A percentile compares a stretch with the other conserved stretches of the same genome.
phyloP scores from a whole-genome alignment of 2,888 invertebrate species.

The Nasonia oneida region DNA sequence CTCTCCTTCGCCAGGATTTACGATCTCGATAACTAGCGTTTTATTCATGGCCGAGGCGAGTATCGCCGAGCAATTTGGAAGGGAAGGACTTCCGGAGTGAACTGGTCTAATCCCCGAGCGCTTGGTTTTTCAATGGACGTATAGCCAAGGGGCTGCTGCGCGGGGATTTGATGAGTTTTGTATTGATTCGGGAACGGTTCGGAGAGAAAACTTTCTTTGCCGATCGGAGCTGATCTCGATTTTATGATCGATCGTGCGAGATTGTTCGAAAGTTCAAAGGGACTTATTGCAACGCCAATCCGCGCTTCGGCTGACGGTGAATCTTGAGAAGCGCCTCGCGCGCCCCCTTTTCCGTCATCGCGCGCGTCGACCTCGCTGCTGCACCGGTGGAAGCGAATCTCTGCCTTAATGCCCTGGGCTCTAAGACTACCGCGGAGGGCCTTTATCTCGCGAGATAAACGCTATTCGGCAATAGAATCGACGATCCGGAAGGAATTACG shows the following conservation, averaged over 20 bases:
- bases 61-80: conserved; percentile 54
- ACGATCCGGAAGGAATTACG: conserved; percentile 58
- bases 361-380: background rate
- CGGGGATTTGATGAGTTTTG: background rate
- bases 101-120: background rate
- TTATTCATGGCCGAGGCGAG: conserved; percentile 68
- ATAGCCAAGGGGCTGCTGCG: background rate
- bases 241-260: background rate
- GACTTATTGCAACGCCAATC: background rate
- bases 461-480: conserved; percentile 46
- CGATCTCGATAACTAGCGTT: conserved; percentile 70
- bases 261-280: background rate
- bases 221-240: background rate
- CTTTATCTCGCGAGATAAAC: conserved; percentile 50
- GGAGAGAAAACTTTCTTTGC: no score
- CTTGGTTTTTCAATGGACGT: background rate
- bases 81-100: conserved; percentile 9
- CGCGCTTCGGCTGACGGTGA: background rate
- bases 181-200: background rate
- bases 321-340: background rate
- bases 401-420: background rate
- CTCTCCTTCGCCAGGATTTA: conserved; percentile 65
- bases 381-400: background rate
- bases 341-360: background rate
- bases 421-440: conserved; percentile 3